Percentiles rank a stretch among this genome's conserved stretches.
Evolutionary conservation across 2,113 vertebrate genomes (phyloP).

Genomic region (Trochalopteron elliotii): DNA sequence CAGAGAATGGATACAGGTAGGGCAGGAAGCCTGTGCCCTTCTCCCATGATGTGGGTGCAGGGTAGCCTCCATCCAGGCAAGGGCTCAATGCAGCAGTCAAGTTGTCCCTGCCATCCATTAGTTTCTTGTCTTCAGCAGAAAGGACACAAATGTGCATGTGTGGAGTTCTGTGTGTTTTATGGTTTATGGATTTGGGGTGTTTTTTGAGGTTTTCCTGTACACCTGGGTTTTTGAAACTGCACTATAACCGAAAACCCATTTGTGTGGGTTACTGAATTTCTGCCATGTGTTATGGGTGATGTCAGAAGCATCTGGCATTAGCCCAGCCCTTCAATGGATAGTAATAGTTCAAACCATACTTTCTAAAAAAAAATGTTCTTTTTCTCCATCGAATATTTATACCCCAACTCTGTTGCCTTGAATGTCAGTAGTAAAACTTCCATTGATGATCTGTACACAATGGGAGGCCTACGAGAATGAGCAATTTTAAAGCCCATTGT

Average conservation of each 20-base stretch:
- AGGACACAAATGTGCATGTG: background rate
- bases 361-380: background rate
- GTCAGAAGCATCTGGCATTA: background rate
- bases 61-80: background rate
- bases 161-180: background rate
- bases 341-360: background rate
- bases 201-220: background rate
- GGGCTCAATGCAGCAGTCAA: background rate
- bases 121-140: background rate
- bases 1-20: background rate
- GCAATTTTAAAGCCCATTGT: background rate
- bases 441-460: background rate
- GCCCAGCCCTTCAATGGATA: background rate
- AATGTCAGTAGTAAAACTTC: background rate
- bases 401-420: background rate
- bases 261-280: background rate
- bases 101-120: background rate
- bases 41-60: accelerated
- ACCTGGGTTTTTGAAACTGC: background rate
- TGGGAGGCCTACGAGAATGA: background rate
- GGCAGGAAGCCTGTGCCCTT: background rate
- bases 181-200: background rate
- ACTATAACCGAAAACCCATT: background rate
- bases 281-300: background rate
- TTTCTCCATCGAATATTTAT: background rate